Evolutionary conservation across 2,888 invertebrate genomes (phyloP).

Genomic region (Drosophila macrothrix): DNA sequence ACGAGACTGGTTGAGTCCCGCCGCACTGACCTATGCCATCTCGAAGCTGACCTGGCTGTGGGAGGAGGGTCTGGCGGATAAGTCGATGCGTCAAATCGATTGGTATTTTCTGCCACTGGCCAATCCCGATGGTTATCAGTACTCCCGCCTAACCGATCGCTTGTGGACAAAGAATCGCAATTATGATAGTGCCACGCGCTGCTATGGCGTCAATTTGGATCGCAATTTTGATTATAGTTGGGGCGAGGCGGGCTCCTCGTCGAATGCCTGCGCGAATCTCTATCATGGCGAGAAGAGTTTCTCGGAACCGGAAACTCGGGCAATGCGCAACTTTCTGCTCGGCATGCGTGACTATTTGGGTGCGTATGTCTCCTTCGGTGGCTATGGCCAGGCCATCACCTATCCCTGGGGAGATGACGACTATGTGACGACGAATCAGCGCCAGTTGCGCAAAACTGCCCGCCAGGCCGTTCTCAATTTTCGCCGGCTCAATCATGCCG

Average conservation of each 20-base stretch:
- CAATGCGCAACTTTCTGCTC: slow-evolving; percentile 86
- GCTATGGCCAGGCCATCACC: slow-evolving; percentile 86
- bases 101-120: slow-evolving; percentile 92
- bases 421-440: slow-evolving; percentile 80
- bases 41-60: slow-evolving; percentile 89
- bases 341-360: slow-evolving; percentile 80
- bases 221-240: slow-evolving; percentile 95
- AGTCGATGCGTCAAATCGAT: slow-evolving; percentile 90
- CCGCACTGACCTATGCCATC: slow-evolving; percentile 91
- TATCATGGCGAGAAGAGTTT: slow-evolving; percentile 92
- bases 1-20: slow-evolving; percentile 94
- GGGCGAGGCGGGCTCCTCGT: slow-evolving; percentile 92
- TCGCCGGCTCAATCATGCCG: slow-evolving; percentile 78
- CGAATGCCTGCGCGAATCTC: slow-evolving; percentile 92
- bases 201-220: slow-evolving; percentile 92
- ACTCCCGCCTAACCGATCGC: slow-evolving; percentile 91
- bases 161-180: slow-evolving; percentile 93
- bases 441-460: slow-evolving; percentile 70
- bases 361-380: slow-evolving; percentile 82
- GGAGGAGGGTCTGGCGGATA: slow-evolving; percentile 81
- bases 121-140: slow-evolving; percentile 94
- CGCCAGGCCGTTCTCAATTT: slow-evolving; percentile 75
- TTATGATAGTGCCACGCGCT: slow-evolving; percentile 86
- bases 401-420: slow-evolving; percentile 85
- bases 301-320: slow-evolving; percentile 93